phyloP scores from a whole-genome alignment of 2,113 vertebrate genomes.

The Sterna hirundo region DNA sequence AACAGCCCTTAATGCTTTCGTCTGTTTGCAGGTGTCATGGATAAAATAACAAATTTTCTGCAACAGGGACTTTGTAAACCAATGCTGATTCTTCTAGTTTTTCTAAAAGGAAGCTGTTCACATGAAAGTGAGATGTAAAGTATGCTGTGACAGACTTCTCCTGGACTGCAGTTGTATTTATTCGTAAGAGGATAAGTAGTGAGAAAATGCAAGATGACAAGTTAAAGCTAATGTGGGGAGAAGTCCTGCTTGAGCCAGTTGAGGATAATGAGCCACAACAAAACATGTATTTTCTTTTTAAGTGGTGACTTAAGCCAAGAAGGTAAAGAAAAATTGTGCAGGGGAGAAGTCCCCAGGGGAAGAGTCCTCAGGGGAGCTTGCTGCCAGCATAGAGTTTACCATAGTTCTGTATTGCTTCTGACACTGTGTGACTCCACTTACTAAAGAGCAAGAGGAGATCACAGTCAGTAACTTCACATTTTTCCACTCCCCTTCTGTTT shows the following conservation, averaged over 20 bases:
- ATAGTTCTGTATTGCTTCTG: not conserved
- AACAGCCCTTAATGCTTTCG: not conserved
- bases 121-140: not conserved
- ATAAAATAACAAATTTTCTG: not conserved
- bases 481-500: not conserved
- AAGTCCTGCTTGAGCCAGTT: not conserved
- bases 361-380: rapidly evolving
- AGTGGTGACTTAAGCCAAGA: not conserved
- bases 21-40: not conserved
- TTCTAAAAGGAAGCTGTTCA: not conserved
- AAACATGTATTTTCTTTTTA: not conserved
- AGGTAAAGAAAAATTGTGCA: not conserved
- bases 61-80: not conserved
- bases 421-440: not conserved
- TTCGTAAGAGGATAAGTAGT: not conserved
- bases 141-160: not conserved
- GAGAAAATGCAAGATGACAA: not conserved
- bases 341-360: not conserved
- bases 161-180: not conserved
- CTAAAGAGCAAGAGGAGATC: not conserved
- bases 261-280: not conserved
- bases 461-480: not conserved
- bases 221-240: not conserved
- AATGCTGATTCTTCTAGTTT: not conserved
- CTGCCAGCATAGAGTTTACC: not conserved